Base-by-base conservation (phyloP, 2,113 vertebrate species). In the Vulpes lagopus region DNA sequence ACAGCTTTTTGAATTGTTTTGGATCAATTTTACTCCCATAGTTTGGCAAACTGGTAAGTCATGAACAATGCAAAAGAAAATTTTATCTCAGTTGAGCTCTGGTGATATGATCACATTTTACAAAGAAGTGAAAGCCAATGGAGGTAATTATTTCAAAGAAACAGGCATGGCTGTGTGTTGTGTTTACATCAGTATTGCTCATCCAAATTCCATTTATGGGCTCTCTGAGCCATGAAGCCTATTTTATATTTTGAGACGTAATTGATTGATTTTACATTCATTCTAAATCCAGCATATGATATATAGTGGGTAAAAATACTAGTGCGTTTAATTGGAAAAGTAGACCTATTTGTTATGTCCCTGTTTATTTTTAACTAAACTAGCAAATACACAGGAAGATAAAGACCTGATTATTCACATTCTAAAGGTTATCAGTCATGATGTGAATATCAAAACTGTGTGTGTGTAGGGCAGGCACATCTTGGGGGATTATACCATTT, bases 341-440 rank as follows among this genome's bases (percentile, higher is more conserved):
- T 35, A 51, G 14, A 67, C 8, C 43, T 87, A 74, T 73, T 92
- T 79, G 53, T 64, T 88, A 53, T 38, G 38, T 69, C 11, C 49
- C n/a, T 91, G 22, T 62, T 91, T 93, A 80, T 91, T 93, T 95
- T 84, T 43, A 89, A 62, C 12, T 22, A 74, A 89, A 73, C 12
- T 81, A n/a, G 69, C 19, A 97, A 20, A 32, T 53, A 82, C 19
- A 59, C 3, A 65, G 38, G 11, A 92, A 83, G 49, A 78, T 78
- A 82, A 89, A 38, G 32, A 12, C 22, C 4, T 3, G 6, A 25
- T 32, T 38, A 43, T 67, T 19, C 57, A 78, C 53, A 64, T 84
- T 80, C 43, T 92, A 35, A 85, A 84, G 11, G 25, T 76, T 85
- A 32, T 53, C 64, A 64, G 17, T 82, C 5, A 19, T 27, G 69